Evolutionary conservation across 2,113 vertebrate genomes (phyloP).

Genomic region (Antechinus flavipes): DNA sequence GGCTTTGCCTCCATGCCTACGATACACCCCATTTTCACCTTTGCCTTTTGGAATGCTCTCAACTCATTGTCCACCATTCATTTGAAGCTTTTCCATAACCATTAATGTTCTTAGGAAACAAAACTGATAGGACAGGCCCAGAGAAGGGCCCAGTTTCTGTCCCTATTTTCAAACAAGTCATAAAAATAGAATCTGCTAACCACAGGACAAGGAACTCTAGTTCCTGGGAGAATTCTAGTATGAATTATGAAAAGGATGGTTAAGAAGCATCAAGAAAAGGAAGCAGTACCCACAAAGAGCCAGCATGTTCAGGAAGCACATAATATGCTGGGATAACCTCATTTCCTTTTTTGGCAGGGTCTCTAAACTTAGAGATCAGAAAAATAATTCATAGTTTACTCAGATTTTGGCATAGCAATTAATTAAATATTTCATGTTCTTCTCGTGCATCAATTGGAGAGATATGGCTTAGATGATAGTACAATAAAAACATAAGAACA

Average conservation of each 20-base stretch:
- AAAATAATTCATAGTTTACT: background rate
- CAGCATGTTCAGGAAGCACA: background rate
- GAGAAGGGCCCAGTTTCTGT: too few relatives aligned
- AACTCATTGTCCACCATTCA: too few relatives aligned
- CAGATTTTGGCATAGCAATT: background rate
- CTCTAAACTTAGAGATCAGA: background rate
- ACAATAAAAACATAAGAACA: background rate
- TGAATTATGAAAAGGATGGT: background rate
- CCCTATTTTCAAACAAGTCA: background rate
- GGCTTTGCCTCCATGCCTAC: too few relatives aligned
- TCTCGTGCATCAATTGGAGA: background rate
- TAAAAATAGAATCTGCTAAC: background rate
- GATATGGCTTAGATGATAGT: background rate
- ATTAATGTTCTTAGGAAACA: too few relatives aligned
- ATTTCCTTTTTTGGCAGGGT: background rate
- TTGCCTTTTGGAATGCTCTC: too few relatives aligned
- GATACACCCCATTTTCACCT: too few relatives aligned
- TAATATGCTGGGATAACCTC: background rate
- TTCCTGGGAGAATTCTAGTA: background rate
- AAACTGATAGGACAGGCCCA: too few relatives aligned
- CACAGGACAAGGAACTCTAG: background rate
- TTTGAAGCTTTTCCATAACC: too few relatives aligned
- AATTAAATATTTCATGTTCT: background rate
- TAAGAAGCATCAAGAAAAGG: background rate
- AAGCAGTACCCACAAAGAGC: background rate